A percentile compares a stretch with the other conserved stretches of the same genome.
phyloP scores from a whole-genome alignment of 2,797 vertebrate genomes.

The Psittacula echo region DNA sequence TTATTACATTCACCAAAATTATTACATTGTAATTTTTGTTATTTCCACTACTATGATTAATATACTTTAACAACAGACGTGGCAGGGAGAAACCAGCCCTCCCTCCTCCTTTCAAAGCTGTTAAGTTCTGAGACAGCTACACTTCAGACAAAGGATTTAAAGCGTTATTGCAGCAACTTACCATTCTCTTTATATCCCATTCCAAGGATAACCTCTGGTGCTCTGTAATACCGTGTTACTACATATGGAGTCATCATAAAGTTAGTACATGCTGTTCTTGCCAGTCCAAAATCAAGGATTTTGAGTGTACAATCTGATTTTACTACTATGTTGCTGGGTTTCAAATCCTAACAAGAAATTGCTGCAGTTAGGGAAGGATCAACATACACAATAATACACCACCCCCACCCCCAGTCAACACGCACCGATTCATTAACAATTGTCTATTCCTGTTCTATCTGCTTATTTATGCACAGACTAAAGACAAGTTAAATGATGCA shows the following conservation, averaged over 20 bases:
- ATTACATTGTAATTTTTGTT: background rate
- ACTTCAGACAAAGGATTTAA: background rate
- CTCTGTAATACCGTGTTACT: constrained; percentile 95
- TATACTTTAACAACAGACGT: background rate
- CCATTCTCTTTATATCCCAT: constrained; percentile 99
- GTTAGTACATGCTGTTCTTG: constrained; percentile 95
- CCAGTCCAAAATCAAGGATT: constrained; percentile 96
- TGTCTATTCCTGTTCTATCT: background rate
- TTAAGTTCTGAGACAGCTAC: background rate
- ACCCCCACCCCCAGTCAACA: background rate
- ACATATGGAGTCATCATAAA: constrained; percentile 99
- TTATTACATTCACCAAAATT: background rate
- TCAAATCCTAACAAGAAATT: constrained; percentile 87
- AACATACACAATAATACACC: background rate
- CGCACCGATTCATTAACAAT: background rate
- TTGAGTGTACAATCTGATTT: constrained; percentile 97
- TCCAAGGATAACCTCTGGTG: constrained; percentile 95
- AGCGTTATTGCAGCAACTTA: constrained; percentile 67
- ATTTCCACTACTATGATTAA: background rate
- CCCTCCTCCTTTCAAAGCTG: background rate
- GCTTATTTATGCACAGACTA: background rate
- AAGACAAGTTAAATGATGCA: background rate
- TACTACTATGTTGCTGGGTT: constrained; percentile 98
- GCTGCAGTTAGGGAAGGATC: constrained; percentile 27
- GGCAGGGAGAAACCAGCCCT: background rate